Percentiles rank a stretch among this genome's conserved stretches.
phyloP scores from a whole-genome alignment of 2,113 vertebrate genomes.

The Misgurnus anguillicaudatus region DNA sequence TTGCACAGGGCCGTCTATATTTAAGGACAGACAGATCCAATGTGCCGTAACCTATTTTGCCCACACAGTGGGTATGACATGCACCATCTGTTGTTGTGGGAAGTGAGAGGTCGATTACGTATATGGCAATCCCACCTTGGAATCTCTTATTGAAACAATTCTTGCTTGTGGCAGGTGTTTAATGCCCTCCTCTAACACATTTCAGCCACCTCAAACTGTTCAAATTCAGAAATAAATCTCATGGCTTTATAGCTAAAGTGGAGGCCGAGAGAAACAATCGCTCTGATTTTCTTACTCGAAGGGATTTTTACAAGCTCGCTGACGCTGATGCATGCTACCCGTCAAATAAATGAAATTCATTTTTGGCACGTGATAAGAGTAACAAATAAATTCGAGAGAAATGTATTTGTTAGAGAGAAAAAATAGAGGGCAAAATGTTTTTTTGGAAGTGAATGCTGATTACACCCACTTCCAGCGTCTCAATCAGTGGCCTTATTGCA shows the following conservation, averaged over 20 bases:
- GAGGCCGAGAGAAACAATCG: constrained; percentile 29
- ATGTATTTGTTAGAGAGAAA: constrained; percentile 17
- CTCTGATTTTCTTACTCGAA: not conserved
- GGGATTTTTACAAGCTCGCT: not conserved
- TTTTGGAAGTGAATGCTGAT: constrained; percentile 41
- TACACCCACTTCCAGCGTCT: not conserved
- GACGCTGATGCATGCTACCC: not conserved
- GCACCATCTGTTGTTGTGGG: constrained; percentile 51
- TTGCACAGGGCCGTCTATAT: constrained; percentile 24
- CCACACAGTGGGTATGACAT: not conserved
- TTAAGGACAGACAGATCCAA: constrained; percentile 35
- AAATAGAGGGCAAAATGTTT: constrained; percentile 14
- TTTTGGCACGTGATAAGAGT: constrained; percentile 11
- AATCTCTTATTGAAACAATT: constrained; percentile 59
- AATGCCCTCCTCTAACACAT: constrained; percentile 33
- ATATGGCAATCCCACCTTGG: constrained; percentile 57
- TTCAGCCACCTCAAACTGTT: constrained; percentile 25
- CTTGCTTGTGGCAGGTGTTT: constrained; percentile 52
- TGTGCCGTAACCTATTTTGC: constrained; percentile 34
- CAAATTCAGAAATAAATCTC: constrained; percentile 32
- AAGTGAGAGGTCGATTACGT: constrained; percentile 64
- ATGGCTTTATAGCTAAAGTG: constrained; percentile 29
- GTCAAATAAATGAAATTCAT: constrained; percentile 34
- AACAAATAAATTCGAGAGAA: constrained; percentile 34
- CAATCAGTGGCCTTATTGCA: constrained; percentile 33